Evolutionary conservation across 2,113 vertebrate species (phyloP), one percentile per base, ranked within the genome.

Genomic region (Cheirogaleus medius): DNA sequence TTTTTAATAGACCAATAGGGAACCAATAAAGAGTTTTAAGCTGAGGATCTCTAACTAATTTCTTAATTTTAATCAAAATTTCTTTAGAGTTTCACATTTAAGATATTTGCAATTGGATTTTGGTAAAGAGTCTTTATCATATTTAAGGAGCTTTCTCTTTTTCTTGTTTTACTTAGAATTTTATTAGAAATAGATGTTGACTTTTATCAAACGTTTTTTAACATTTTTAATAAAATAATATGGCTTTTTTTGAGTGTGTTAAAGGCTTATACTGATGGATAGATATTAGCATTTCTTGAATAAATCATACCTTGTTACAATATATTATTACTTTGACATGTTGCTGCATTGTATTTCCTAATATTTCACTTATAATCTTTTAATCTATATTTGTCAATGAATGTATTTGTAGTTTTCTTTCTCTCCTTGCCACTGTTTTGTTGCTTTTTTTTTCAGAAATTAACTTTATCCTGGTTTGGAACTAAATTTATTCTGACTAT

Each of bases 401-500:
- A 42, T 14, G 25, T 58, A 77, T 44, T 17, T 23, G 8, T 6
- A 37, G 23, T 66, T 44, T 93, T 76, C 76, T 54, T 42, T 81
- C 3, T 37, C 2, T 81, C n/a, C 14, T 77, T 39, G 4, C 14
- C 7, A 63, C 0, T 0, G 13, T 39, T 94, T 94, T 74, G 7
- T 9, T 73, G 18, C 14, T 32, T 27, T 37, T 27, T 10, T 66
- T 71, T 47, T 20, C 29, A 60, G 14, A 29, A 83, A 54, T 78
- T 78, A 64, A 78, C 10, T 86, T 80, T 85, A 81, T 73, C 14
- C 32, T 56, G 25, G 4, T 6, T 54, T 82, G 8, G 21, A 60
- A 42, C 66, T 91, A 63, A 82, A 87, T 18, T 91, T 91, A 87
- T 89, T 77, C 42, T 85, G 34, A 83, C 42, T 88, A 81, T 69